Evolutionary conservation across 1,140 invertebrate genomes (phyloP).

Genomic region (Mya arenaria): DNA sequence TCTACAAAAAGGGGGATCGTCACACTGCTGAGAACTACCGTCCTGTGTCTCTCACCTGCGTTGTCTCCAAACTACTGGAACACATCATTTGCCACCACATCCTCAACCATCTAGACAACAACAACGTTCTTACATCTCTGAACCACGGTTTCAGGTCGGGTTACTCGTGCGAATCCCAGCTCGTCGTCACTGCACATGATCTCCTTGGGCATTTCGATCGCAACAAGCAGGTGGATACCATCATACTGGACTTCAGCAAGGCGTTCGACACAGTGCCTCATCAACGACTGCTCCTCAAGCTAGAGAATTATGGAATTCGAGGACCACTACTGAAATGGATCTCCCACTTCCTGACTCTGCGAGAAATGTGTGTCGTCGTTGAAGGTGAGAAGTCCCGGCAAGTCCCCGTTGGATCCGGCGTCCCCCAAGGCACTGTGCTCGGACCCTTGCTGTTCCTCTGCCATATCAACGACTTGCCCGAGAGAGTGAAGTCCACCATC

Average conservation of each 20-base stretch:
- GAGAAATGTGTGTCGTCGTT: slow-evolving; percentile 25
- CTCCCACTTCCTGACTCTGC: not conserved
- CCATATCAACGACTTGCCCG: slow-evolving; percentile 52
- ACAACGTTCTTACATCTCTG: slow-evolving; percentile 32
- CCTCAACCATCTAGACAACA: slow-evolving; percentile 38
- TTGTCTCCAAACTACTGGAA: slow-evolving; percentile 33
- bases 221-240: not conserved
- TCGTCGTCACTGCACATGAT: slow-evolving; percentile 37
- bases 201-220: slow-evolving; percentile 8
- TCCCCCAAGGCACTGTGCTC: slow-evolving; percentile 56
- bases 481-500: not conserved
- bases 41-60: slow-evolving; percentile 25
- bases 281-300: slow-evolving; percentile 8
- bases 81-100: slow-evolving; percentile 49
- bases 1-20: slow-evolving; percentile 55
- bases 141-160: slow-evolving; percentile 49
- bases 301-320: slow-evolving; percentile 4
- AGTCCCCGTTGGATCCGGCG: slow-evolving; percentile 22
- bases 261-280: slow-evolving; percentile 28
- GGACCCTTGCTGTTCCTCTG: slow-evolving; percentile 52
- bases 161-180: slow-evolving; percentile 46
- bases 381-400: slow-evolving; percentile 13
- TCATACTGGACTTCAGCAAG: not conserved
- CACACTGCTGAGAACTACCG: slow-evolving; percentile 33
- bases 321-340: not conserved